Evolutionary conservation across 1,140 invertebrate genomes (phyloP), one percentile per base, ranked within the genome.

Genomic region (Trachymyrmex septentrionalis): DNA sequence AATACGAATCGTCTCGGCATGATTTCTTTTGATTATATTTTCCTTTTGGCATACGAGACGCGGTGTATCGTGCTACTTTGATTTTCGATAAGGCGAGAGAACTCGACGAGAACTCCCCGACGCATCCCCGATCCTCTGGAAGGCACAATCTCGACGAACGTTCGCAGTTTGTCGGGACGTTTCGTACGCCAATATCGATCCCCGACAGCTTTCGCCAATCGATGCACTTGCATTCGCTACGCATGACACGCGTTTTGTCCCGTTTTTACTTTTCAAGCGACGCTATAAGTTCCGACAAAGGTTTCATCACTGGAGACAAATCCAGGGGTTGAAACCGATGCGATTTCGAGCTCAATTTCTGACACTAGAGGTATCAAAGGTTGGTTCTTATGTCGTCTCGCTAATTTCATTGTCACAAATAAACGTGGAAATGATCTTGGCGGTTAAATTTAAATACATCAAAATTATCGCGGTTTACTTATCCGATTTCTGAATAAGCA

Each of bases 61-160:
- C 72, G 64, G 57, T 76, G 27, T 85, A 87, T 84, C 85, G 85
- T 90, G 87, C 63, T 78, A 78, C 80, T 90, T 90, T 89, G 88
- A 87, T 89, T 85, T 75, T 71, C n/a, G 66, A 27, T 75, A 77
- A 78, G 82, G 82, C 82, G 71, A 67, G 85, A 86, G 75, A 80
- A 78, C 73, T 67, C 75, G 85, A 69, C 85, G 85, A 86, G 84
- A 86, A 57, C 48, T 21, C 44, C 61, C 50, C 57, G 80, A 80
- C 63, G 86, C 44, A 55, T 78, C 67, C 69, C 57, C 85, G 71
- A 44, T 73, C 85, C 66, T 73, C n/a, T 75, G 67, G 63, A 90
- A 89, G 88, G 89, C 89, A 90, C 89, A 89, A 89, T 89, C 87
- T 90, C 88, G 88, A 85, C 88, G 80, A 90, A 75, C 85, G 14